phyloP scores from a whole-genome alignment of 1,140 invertebrate species.

The Bombus polaris region DNA sequence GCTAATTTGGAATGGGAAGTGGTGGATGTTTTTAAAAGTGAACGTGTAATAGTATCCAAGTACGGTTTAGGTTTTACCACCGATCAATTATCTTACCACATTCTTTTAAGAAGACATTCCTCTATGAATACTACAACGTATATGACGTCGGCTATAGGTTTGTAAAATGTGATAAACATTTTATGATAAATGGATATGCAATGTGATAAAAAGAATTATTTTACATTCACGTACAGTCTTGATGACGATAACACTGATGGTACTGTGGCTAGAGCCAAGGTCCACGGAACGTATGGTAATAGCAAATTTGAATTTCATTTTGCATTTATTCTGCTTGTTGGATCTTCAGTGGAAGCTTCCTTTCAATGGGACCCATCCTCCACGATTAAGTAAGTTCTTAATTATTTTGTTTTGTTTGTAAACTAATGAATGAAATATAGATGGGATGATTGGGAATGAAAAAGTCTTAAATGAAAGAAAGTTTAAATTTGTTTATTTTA shows the following conservation, averaged over 20 bases:
- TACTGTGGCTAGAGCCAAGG: constrained; percentile 79
- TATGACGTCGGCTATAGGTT: constrained; percentile 79
- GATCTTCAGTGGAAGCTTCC: constrained; percentile 80
- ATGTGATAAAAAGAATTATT: background rate
- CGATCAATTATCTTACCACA: constrained; percentile 75
- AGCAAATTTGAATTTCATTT: constrained; percentile 80
- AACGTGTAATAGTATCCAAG: constrained; percentile 40
- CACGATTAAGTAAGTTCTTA: constrained; percentile 62
- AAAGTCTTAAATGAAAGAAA: background rate
- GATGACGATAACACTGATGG: constrained; percentile 79
- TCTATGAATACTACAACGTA: constrained; percentile 69
- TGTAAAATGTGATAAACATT: constrained; percentile 18
- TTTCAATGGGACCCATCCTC: constrained; percentile 69
- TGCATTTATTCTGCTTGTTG: constrained; percentile 80
- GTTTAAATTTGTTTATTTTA: background rate
- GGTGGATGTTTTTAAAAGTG: constrained; percentile 54
- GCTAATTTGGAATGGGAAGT: constrained; percentile 79
- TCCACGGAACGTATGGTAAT: constrained; percentile 79
- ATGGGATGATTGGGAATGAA: background rate
- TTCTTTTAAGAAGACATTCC: constrained; percentile 77
- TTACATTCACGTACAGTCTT: constrained; percentile 74
- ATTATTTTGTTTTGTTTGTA: background rate
- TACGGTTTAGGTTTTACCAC: constrained; percentile 72
- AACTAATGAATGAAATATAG: too few species aligned
- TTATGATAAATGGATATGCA: background rate